These are phyloP conservation scores for Mus caroli DNA, from an alignment of 2,797 vertebrate species.

Conservation along the genomic window DNA sequence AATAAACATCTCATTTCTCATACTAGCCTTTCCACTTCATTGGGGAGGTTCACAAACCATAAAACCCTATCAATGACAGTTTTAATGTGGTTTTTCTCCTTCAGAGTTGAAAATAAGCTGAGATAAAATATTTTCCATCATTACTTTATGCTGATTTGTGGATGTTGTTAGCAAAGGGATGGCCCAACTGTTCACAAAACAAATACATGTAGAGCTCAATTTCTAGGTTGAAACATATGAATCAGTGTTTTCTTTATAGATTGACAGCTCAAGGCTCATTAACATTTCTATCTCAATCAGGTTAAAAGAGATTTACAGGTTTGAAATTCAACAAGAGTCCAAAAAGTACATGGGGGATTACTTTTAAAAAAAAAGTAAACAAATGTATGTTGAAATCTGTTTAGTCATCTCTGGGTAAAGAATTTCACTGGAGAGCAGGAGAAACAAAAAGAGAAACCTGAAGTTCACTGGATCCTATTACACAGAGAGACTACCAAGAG, in stretches of 20 bases:
- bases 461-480: slow-evolving; percentile 71
- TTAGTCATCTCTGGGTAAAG: slow-evolving; percentile 58
- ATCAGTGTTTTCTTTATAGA: slow-evolving; percentile 79
- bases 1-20: slow-evolving; percentile 68
- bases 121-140: slow-evolving; percentile 80
- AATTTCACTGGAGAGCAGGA: slow-evolving; percentile 54
- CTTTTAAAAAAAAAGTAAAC: slow-evolving; percentile 8
- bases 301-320: slow-evolving; percentile 52
- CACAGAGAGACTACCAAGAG: slow-evolving; percentile 44
- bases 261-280: slow-evolving; percentile 73
- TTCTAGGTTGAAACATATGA: slow-evolving; percentile 67
- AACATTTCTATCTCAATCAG: slow-evolving; percentile 67
- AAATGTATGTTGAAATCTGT: slow-evolving; percentile 52
- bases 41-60: slow-evolving; percentile 67
- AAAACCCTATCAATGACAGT: slow-evolving; percentile 67
- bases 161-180: slow-evolving; percentile 71
- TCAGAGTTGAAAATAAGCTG: slow-evolving; percentile 70
- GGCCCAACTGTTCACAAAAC: slow-evolving; percentile 78
- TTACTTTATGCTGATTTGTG: slow-evolving; percentile 66
- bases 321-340: slow-evolving; percentile 60
- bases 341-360: slow-evolving; percentile 53
- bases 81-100: slow-evolving; percentile 71
- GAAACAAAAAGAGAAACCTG: slow-evolving; percentile 33
- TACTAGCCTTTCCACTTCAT: slow-evolving; percentile 70
- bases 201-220: slow-evolving; percentile 52